Conservation (phyloP, 2,888 invertebrate genomes). For the Cheilosia vulpina region DNA sequence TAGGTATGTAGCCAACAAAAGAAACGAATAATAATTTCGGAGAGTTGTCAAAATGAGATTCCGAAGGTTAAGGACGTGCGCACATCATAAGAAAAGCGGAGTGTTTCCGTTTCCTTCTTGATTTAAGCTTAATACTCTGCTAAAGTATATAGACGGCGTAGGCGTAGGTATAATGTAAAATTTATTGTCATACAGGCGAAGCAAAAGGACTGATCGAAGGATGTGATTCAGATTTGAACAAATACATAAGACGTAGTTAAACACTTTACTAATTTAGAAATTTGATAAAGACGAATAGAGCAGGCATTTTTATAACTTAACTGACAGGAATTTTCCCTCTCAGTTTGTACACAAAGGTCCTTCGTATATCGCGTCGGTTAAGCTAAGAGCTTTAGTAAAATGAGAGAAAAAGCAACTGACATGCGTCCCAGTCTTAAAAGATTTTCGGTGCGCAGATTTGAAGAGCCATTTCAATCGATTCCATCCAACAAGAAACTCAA, state of each 20-base stretch:
- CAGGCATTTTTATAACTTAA: not conserved
- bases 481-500: not conserved
- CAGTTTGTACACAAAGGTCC: no score
- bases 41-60: constrained; percentile 2
- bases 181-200: no score
- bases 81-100: not conserved
- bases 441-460: not conserved
- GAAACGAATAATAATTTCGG: constrained; percentile 22
- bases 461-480: not conserved
- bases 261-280: no score
- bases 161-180: no score
- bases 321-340: no score
- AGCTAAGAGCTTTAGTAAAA: not conserved
- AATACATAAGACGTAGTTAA: no score
- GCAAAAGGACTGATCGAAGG: no score
- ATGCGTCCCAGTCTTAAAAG: not conserved
- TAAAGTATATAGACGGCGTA: no score
- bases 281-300: not conserved
- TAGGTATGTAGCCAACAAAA: not conserved
- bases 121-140: no score
- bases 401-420: not conserved
- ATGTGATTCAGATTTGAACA: no score
- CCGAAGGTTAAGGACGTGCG: constrained; percentile 18
- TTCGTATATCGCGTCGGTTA: no score
- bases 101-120: not conserved